Evolutionary conservation across 2,888 invertebrate species (phyloP).

Genomic region (Tuberolachnus salignus): DNA sequence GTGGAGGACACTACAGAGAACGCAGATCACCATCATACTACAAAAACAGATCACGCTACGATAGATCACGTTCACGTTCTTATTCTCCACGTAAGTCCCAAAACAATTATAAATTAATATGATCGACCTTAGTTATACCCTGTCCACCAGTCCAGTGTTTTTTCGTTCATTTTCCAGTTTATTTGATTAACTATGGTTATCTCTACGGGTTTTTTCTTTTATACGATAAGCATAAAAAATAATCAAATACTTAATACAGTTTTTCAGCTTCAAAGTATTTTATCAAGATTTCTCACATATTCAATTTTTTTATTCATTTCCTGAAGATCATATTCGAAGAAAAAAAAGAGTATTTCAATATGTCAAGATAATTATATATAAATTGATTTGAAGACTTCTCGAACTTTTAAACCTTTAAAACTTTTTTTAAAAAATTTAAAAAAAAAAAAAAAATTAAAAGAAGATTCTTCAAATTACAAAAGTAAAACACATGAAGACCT

Average conservation of each 20-base stretch:
- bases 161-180: too few relatives aligned
- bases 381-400: constrained; percentile 56
- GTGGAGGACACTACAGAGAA: constrained; percentile 60
- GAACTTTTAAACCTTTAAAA: constrained; percentile 46
- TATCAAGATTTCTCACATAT: constrained; percentile 55
- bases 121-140: constrained; percentile 40
- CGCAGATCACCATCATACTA: constrained; percentile 76
- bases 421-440: constrained; percentile 35
- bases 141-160: constrained; percentile 45
- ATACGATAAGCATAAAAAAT: constrained; percentile 39
- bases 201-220: constrained; percentile 38
- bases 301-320: constrained; percentile 57
- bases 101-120: constrained; percentile 52
- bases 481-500: constrained; percentile 53
- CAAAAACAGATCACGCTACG: constrained; percentile 69
- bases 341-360: constrained; percentile 52
- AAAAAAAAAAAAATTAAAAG: too few relatives aligned
- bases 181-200: constrained; percentile 35
- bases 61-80: constrained; percentile 76
- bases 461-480: constrained; percentile 52
- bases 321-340: constrained; percentile 55
- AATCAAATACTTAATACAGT: constrained; percentile 55
- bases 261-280: constrained; percentile 56
- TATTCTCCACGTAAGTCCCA: constrained; percentile 79
- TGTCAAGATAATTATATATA: constrained; percentile 53